These are phyloP conservation scores for Halesus radiatus DNA, from an alignment of 1,140 invertebrate species.

Conservation along the genomic window DNA sequence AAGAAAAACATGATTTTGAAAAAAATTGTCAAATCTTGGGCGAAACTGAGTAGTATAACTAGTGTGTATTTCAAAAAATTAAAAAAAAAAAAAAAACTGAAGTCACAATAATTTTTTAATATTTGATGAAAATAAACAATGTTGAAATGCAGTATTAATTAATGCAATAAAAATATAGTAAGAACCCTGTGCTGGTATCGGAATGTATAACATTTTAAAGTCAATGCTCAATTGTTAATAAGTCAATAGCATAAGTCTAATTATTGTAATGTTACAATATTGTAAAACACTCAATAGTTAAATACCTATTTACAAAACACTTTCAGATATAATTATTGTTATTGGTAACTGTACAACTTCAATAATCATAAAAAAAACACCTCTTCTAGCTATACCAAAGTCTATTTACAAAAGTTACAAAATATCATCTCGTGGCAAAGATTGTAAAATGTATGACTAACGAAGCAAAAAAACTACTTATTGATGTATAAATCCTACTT, in stretches of 20 bases:
- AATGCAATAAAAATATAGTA: too few relatives aligned
- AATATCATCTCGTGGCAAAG: constrained; percentile 14
- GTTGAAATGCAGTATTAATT: too few relatives aligned
- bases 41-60: too few relatives aligned
- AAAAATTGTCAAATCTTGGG: too few relatives aligned
- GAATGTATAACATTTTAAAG: too few relatives aligned
- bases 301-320: constrained; percentile 22
- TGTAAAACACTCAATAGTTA: constrained; percentile 55
- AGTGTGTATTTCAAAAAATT: too few relatives aligned
- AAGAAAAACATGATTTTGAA: too few relatives aligned
- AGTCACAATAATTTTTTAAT: too few relatives aligned
- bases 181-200: too few relatives aligned
- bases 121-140: too few relatives aligned
- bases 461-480: constrained; percentile 28
- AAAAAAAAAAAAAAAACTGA: too few relatives aligned
- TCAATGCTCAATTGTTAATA: too few relatives aligned
- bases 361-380: constrained; percentile 13
- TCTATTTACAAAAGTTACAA: constrained; percentile 27
- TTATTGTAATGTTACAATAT: constrained; percentile 1
- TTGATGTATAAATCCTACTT: constrained; percentile 32
- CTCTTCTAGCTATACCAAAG: constrained; percentile 9
- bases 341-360: constrained; percentile 23
- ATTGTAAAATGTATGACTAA: constrained; percentile 20
- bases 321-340: constrained; percentile 12
- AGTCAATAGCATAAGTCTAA: constrained; percentile 60